Evolutionary conservation across 1,140 invertebrate species (phyloP).

Genomic region (Drosophila bifasciata): DNA sequence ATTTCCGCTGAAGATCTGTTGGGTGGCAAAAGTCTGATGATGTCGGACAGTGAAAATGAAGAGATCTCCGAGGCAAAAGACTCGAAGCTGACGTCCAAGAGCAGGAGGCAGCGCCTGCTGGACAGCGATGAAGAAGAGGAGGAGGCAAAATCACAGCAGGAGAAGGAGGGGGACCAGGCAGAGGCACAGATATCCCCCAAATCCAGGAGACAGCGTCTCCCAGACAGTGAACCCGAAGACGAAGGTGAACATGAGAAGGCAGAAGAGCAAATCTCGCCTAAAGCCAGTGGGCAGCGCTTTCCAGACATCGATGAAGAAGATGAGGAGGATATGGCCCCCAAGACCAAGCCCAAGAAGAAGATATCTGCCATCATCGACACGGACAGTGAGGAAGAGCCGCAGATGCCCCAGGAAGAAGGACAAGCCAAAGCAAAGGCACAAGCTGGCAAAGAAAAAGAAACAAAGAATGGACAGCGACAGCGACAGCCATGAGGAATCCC

Average conservation of each 20-base stretch:
- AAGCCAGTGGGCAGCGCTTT: background rate
- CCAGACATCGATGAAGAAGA: conserved; percentile 2
- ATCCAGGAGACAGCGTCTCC: background rate
- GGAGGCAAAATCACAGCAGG: background rate
- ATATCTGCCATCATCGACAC: conserved; percentile 48
- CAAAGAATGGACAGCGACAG: conserved; percentile 35
- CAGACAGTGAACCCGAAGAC: conserved; percentile 2
- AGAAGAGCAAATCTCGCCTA: background rate
- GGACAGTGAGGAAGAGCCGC: conserved; percentile 49
- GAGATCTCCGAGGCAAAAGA: conserved; percentile 6
- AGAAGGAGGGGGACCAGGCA: background rate
- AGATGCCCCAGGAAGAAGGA: background rate
- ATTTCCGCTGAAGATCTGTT: conserved; percentile 71
- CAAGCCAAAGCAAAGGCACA: conserved; percentile 8
- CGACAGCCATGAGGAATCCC: conserved; percentile 18
- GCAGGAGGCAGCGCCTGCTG: conserved; percentile 7
- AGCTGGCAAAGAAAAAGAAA: conserved; percentile 20
- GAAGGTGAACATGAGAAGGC: conserved; percentile 9
- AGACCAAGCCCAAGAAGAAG: conserved; percentile 41
- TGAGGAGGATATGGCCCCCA: conserved; percentile 1
- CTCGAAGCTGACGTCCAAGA: conserved; percentile 28
- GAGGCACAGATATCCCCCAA: background rate
- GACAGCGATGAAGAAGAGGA: conserved; percentile 21
- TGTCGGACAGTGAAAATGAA: conserved; percentile 74
- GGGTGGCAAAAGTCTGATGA: conserved; percentile 64